Evolutionary conservation across 2,113 vertebrate genomes (phyloP).

Genomic region (Ammospiza caudacuta): DNA sequence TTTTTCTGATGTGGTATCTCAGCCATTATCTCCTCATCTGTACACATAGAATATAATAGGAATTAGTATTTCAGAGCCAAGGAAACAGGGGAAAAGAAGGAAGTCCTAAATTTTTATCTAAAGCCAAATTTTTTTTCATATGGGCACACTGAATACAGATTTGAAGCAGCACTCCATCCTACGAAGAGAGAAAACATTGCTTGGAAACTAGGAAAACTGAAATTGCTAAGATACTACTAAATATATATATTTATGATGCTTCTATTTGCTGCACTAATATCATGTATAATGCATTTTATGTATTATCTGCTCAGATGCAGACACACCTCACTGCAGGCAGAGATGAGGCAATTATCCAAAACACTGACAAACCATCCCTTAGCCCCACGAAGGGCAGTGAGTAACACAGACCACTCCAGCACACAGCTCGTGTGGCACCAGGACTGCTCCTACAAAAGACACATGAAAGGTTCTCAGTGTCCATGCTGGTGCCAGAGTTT

Average conservation of each 20-base stretch:
- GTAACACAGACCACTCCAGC: neutral
- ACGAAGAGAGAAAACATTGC: neutral
- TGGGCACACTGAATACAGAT: neutral
- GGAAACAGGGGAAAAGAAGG: fast-evolving
- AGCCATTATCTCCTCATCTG: neutral
- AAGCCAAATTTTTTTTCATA: neutral
- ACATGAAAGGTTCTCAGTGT: neutral
- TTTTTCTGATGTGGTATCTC: neutral
- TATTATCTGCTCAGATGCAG: neutral
- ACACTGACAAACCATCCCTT: neutral
- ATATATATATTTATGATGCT: neutral
- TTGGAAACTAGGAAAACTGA: neutral
- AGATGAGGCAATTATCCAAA: neutral
- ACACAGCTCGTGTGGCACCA: neutral
- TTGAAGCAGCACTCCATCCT: neutral
- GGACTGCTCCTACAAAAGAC: neutral
- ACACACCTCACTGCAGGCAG: neutral
- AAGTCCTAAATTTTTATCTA: neutral
- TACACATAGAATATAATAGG: neutral
- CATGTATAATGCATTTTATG: neutral
- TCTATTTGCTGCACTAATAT: neutral
- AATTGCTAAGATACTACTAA: neutral
- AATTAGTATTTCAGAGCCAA: neutral
- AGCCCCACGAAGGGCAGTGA: neutral
- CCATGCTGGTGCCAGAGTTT: neutral